Conservation (phyloP, 2,888 invertebrate genomes). For the Orchesellides sinensis region DNA sequence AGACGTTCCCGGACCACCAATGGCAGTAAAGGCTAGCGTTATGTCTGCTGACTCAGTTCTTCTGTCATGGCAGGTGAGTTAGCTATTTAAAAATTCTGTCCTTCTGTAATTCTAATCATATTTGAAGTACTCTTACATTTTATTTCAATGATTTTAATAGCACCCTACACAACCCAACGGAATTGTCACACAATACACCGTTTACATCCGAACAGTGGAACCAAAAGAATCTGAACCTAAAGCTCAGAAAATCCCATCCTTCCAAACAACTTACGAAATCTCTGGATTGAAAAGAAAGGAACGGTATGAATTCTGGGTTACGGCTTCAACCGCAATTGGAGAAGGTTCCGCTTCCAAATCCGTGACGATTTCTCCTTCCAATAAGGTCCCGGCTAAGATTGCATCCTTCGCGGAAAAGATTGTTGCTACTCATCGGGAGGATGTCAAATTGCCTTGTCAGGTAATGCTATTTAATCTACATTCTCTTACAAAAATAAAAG, state of each 20-base stretch:
- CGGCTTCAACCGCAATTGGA: slow-evolving; percentile 94
- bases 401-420: slow-evolving; percentile 97
- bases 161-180: slow-evolving; percentile 96
- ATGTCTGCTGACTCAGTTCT: slow-evolving; percentile 95
- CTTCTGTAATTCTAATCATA: background rate
- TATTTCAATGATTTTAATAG: slow-evolving; percentile 11
- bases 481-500: background rate
- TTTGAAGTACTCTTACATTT: no score
- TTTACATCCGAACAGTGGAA: slow-evolving; percentile 80
- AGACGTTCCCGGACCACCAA: slow-evolving; percentile 95
- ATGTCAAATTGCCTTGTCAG: slow-evolving; percentile 92
- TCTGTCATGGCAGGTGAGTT: slow-evolving; percentile 88
- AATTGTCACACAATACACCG: slow-evolving; percentile 93
- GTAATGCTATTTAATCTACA: background rate
- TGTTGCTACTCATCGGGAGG: slow-evolving; percentile 93
- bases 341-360: slow-evolving; percentile 94
- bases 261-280: slow-evolving; percentile 92
- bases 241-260: slow-evolving; percentile 82
- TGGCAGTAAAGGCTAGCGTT: slow-evolving; percentile 93
- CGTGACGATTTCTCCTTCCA: slow-evolving; percentile 88
- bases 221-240: slow-evolving; percentile 75
- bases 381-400: slow-evolving; percentile 92
- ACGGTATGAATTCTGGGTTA: slow-evolving; percentile 96
- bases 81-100: background rate
- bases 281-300: slow-evolving; percentile 88